These are phyloP conservation scores for Ellobium chinense DNA, from an alignment of 2,888 invertebrate species.

Conservation along the genomic window DNA sequence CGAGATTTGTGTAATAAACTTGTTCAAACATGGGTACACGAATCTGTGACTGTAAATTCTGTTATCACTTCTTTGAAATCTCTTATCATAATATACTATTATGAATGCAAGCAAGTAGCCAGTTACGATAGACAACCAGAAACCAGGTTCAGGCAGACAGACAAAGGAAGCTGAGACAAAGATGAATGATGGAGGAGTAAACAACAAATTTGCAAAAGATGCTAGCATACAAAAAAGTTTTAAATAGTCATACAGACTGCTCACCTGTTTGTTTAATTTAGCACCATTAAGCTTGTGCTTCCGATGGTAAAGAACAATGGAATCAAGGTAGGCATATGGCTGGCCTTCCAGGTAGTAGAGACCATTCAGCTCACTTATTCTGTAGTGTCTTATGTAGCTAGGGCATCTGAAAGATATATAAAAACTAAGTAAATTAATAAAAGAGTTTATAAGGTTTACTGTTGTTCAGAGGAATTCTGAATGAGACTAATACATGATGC, in stretches of 20 bases:
- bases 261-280: conserved; percentile 60
- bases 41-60: neutral
- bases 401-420: conserved; percentile 50
- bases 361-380: conserved; percentile 58
- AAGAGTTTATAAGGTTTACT: too few relatives aligned
- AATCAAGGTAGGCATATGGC: conserved; percentile 65
- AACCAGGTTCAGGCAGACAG: neutral
- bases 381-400: conserved; percentile 56
- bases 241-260: neutral
- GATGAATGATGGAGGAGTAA: neutral
- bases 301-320: conserved; percentile 62
- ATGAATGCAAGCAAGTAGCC: neutral
- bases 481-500: too few relatives aligned
- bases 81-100: neutral
- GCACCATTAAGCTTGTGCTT: conserved; percentile 60
- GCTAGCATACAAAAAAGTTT: neutral
- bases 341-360: conserved; percentile 62
- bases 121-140: neutral
- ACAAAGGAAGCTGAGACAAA: neutral
- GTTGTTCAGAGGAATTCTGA: too few relatives aligned
- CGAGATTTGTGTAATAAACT: too few relatives aligned
- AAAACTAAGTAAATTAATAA: too few relatives aligned
- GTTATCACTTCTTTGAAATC: neutral
- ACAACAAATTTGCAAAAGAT: neutral
- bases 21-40: too few relatives aligned